A percentile compares a stretch with the other conserved stretches of the same genome.
phyloP scores from a whole-genome alignment of 2,888 invertebrate genomes.

The Rotaria sp. region DNA sequence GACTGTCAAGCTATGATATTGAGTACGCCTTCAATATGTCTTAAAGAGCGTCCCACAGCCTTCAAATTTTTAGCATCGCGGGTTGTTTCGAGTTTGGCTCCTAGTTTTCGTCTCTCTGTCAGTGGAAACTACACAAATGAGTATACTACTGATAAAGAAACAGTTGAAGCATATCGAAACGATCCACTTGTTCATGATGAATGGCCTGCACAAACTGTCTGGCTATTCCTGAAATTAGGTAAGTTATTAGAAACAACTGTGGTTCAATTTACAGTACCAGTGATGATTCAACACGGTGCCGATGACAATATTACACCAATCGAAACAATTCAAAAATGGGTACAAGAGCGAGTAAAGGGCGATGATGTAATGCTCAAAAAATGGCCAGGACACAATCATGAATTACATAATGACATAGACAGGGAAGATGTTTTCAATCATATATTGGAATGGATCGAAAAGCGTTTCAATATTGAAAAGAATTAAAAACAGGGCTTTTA shows the following conservation, averaged over 20 bases:
- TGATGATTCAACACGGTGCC: neutral
- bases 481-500: too few species aligned
- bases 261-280: neutral
- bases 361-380: neutral
- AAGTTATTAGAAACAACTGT: neutral
- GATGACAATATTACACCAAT: neutral
- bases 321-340: neutral
- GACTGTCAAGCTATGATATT: constrained; percentile 14
- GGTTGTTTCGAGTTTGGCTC: neutral
- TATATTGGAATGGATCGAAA: too few species aligned
- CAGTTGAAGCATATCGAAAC: neutral
- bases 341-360: neutral
- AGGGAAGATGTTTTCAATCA: neutral
- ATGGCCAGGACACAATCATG: neutral
- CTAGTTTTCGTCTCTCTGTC: neutral
- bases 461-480: too few species aligned
- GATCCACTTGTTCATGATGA: neutral
- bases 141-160: neutral
- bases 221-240: neutral
- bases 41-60: neutral
- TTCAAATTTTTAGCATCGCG: neutral
- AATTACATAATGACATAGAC: neutral
- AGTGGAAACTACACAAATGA: neutral
- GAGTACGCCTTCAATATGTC: neutral
- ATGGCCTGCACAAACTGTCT: neutral